Evolutionary conservation across 2,888 invertebrate species (phyloP), one percentile per base, ranked within the genome.

Genomic region (Colletes collaris): DNA sequence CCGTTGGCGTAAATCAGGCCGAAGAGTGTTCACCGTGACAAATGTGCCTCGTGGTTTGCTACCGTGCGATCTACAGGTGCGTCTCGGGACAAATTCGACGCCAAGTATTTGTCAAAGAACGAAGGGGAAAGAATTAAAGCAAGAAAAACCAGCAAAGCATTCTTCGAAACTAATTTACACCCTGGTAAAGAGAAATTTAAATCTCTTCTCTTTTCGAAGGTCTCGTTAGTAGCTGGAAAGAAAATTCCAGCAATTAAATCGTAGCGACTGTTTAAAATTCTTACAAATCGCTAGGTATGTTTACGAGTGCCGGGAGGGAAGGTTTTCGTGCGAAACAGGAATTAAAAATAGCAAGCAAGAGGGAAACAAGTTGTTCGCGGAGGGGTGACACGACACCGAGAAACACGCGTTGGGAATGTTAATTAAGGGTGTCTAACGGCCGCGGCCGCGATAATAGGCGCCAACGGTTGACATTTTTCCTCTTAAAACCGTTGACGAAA

Each of bases 401-500:
- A 35, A 49, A 56, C 46, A n/a, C 67, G 58, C 67, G 58, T 49
- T 49, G 67, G 67, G 58, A 58, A 68, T 68, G 67, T 59, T 68
- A 68, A 68, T 68, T 68, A 68, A 59, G 58, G 58, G 58, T 37
- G 66, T 56, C 56, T 56, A 58, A 50, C 49, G 49, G 58, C 58
- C 49, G 58, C 16, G n/a, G 49, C 67, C 37, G 67, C 49, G 67
- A 68, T 68, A 68, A 58, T 68, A 68, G 67, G 19, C 67, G 11
- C n/a, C 56, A 46, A 13, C 37, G 35, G 67, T 68, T 68, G 67
- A 58, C 67, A 68, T 68, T 68, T 68, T 59, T 68, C 67, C 67
- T 68, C 58, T 68, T 68, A 58, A 50, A 27, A 37, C 56, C 67
- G 67, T 68, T 58, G 67, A 68, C 67, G 49, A 35, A 58, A 46